Conservation (phyloP, 2,113 vertebrate genomes). For the Lanius collurio region DNA sequence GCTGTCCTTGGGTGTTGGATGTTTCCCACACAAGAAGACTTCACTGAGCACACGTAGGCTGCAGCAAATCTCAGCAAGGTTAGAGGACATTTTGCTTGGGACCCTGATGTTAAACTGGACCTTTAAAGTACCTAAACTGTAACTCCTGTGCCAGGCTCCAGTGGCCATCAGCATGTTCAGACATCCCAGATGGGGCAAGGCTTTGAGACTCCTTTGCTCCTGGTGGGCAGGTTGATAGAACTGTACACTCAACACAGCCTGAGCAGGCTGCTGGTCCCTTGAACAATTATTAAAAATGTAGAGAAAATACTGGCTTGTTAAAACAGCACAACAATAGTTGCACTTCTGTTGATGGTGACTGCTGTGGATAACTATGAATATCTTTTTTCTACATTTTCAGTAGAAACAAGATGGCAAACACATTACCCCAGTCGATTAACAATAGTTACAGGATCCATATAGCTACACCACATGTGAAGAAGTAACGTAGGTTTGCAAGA, state of each 20-base stretch:
- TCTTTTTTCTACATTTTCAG: neutral
- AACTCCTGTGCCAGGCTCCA: neutral
- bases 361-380: neutral
- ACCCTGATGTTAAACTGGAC: neutral
- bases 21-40: neutral
- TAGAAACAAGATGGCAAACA: neutral
- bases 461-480: neutral
- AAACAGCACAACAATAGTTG: neutral
- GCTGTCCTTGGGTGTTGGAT: neutral
- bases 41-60: neutral
- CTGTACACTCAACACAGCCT: neutral
- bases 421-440: neutral
- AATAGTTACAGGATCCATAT: neutral
- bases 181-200: neutral
- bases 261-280: neutral
- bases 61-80: neutral
- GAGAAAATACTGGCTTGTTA: neutral
- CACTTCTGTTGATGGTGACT: neutral
- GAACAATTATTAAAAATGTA: neutral
- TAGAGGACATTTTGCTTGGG: neutral
- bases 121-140: neutral
- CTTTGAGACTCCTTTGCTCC: accelerated
- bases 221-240: neutral
- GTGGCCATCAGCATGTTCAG: neutral
- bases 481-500: neutral